Percentiles rank a stretch among this genome's conserved stretches.
Conservation (phyloP, 2,797 vertebrate species). For the Leptatherina wallacei region DNA sequence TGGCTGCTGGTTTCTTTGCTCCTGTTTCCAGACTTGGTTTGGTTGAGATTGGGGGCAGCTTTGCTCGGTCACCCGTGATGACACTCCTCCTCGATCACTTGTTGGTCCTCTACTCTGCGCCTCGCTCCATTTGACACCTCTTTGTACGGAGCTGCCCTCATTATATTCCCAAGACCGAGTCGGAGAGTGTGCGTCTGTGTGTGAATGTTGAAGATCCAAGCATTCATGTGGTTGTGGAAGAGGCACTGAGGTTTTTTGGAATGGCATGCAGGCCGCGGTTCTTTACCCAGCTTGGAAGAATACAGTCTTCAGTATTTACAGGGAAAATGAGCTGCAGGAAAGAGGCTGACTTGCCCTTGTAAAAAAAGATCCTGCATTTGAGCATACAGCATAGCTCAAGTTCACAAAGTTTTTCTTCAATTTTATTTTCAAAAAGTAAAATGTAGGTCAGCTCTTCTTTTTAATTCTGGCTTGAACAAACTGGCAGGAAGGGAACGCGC, state of each 20-base stretch:
- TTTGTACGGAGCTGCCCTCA: conserved; percentile 57
- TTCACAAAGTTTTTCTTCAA: conserved; percentile 67
- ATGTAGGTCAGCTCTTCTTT: conserved; percentile 82
- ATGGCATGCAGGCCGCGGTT: conserved; percentile 47
- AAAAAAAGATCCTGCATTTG: conserved; percentile 26
- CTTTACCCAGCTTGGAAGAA: conserved; percentile 35
- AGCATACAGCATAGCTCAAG: conserved; percentile 47
- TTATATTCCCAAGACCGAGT: conserved; percentile 48
- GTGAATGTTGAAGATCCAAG: conserved; percentile 36
- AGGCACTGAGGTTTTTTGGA: conserved; percentile 49
- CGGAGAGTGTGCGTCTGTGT: conserved; percentile 18
- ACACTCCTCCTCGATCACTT: conserved; percentile 50
- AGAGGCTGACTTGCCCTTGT: conserved; percentile 6
- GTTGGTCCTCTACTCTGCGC: conserved; percentile 38
- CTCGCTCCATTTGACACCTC: conserved; percentile 65
- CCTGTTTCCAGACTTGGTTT: conserved; percentile 30
- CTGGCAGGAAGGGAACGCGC: conserved; percentile 75
- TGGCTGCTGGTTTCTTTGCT: conserved; percentile 25
- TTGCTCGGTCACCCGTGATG: conserved; percentile 44
- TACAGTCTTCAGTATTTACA: conserved; percentile 22
- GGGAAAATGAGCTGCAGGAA: conserved; percentile 8
- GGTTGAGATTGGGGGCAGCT: conserved; percentile 38
- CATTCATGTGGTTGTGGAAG: conserved; percentile 52
- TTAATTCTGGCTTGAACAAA: conserved; percentile 77
- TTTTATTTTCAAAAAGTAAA: conserved; percentile 57